A percentile compares a stretch with the other conserved stretches of the same genome.
Conservation (phyloP, 2,888 invertebrate species). For the Campaea margaritaria region DNA sequence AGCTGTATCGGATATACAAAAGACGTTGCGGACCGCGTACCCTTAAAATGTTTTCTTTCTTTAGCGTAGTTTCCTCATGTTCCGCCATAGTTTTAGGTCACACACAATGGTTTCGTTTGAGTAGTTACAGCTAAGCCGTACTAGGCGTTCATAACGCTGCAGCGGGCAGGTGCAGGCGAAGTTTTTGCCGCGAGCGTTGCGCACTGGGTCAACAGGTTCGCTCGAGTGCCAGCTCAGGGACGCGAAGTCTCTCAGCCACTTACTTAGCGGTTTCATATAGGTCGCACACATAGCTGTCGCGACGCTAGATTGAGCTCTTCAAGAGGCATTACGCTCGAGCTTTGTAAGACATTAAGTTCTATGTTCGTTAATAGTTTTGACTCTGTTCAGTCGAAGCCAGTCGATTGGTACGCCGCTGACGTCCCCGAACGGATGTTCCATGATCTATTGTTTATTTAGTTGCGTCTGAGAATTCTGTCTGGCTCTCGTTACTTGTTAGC, state of each 20-base stretch:
- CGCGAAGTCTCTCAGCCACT: slow-evolving; percentile 73
- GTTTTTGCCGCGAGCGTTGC: slow-evolving; percentile 71
- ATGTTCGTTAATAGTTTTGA: slow-evolving; percentile 41
- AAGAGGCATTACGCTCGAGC: slow-evolving; percentile 40
- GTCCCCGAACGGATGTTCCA: slow-evolving; percentile 70
- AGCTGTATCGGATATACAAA: slow-evolving; percentile 21
- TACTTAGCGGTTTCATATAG: slow-evolving; percentile 66
- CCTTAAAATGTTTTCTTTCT: slow-evolving; percentile 40
- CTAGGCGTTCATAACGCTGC: slow-evolving; percentile 56
- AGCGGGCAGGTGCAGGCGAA: slow-evolving; percentile 68
- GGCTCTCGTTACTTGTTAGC: slow-evolving; percentile 44
- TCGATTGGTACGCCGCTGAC: slow-evolving; percentile 65
- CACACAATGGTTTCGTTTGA: slow-evolving; percentile 62
- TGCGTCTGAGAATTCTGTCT: slow-evolving; percentile 69
- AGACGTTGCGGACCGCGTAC: neutral
- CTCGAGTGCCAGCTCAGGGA: slow-evolving; percentile 69
- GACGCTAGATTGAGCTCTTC: slow-evolving; percentile 44
- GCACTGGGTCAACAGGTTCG: slow-evolving; percentile 79
- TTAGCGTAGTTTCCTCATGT: slow-evolving; percentile 37
- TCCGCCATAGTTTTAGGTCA: slow-evolving; percentile 55
- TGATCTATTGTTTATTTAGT: slow-evolving; percentile 75
- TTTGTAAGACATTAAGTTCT: slow-evolving; percentile 43
- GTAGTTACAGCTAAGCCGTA: slow-evolving; percentile 53
- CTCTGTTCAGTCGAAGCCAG: slow-evolving; percentile 52
- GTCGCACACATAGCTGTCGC: slow-evolving; percentile 45